Evolutionary conservation across 2,797 vertebrate species (phyloP).

Genomic region (Phoebastria nigripes): DNA sequence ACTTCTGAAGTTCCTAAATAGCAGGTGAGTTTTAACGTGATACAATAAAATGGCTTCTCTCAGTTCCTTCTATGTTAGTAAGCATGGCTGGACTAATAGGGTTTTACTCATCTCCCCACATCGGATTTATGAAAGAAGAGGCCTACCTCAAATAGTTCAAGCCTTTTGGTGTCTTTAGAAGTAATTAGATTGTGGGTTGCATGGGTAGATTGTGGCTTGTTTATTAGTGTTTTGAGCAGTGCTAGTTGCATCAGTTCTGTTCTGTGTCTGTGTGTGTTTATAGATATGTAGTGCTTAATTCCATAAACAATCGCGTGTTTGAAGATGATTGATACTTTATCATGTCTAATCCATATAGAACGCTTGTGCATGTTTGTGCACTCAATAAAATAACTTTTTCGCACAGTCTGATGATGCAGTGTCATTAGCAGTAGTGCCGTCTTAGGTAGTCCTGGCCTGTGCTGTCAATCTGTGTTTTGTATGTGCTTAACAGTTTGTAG

Average conservation of each 20-base stretch:
- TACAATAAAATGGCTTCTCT: not conserved
- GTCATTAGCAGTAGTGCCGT: not conserved
- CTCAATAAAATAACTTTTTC: not conserved
- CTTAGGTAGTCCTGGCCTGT: not conserved
- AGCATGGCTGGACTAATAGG: not conserved
- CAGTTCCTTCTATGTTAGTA: not conserved
- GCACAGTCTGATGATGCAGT: not conserved
- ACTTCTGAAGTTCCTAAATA: not conserved
- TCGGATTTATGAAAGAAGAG: not conserved
- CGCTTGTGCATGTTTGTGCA: not conserved
- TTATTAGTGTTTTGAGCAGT: slow-evolving; percentile 19
- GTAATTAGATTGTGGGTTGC: slow-evolving; percentile 44
- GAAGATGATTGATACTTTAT: not conserved
- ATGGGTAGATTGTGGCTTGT: slow-evolving; percentile 32
- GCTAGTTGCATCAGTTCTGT: not conserved
- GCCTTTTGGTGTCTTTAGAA: slow-evolving; percentile 6
- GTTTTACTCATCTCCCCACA: not conserved
- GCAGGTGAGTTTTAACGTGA: not conserved
- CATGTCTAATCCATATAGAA: not conserved
- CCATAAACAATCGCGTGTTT: not conserved
- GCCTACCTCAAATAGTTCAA: slow-evolving; percentile 26
- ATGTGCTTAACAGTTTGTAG: not conserved
- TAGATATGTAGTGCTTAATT: not conserved
- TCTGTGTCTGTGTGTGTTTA: not conserved
- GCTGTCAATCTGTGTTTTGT: not conserved